Evolutionary conservation across 2,113 vertebrate species (phyloP), one percentile per base, ranked within the genome.

Genomic region (Anthoscopus minutus): DNA sequence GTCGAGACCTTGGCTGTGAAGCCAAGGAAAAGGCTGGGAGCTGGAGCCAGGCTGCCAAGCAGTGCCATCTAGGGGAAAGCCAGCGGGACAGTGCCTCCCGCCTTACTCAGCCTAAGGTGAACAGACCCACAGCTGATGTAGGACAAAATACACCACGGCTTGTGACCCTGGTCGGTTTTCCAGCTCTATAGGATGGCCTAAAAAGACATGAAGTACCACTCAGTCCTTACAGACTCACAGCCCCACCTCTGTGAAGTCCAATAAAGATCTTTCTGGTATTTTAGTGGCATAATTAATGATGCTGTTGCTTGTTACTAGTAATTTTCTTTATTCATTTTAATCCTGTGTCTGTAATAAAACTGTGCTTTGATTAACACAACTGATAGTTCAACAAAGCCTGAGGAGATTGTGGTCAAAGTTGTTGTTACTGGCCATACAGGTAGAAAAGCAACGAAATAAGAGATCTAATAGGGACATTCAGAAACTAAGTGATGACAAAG

Each of bases 31-130:
- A 65, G 33, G 38, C 24, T 14, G 76, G 60, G 42, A 86, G 53
- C 53, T 15, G 74, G 79, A 86, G 44, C 76, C 93, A 31, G 64
- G 35, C 81, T 96, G 91, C 91, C 76, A 72, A 19, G 89, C 92
- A 96, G 91, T 91, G 96, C 96, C 96, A 96, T 88, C 97, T 97
- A 96, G 93, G 81, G 97, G 93, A n/a, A 37, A 88, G 0, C 25
- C 37, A 12, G 25, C 10, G 45, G 45, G 89, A 88, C 40, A 31
- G 22, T 53, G 44, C 4, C 53, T 51, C 31, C 73, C 25, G 71
- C n/a, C 4, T 22, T 6, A 5, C 11, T 22, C 45, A 4, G 0
- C 9, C 18, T 17, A 4, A 8, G 48, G 42, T 5, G 28, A 25
- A 17, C 17, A 35, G 20, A 35, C 45, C 74, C 31, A 3, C 24